These are phyloP conservation scores for Pangasius larnaudii DNA, from an alignment of 2,797 vertebrate species.

Conservation along the genomic window DNA sequence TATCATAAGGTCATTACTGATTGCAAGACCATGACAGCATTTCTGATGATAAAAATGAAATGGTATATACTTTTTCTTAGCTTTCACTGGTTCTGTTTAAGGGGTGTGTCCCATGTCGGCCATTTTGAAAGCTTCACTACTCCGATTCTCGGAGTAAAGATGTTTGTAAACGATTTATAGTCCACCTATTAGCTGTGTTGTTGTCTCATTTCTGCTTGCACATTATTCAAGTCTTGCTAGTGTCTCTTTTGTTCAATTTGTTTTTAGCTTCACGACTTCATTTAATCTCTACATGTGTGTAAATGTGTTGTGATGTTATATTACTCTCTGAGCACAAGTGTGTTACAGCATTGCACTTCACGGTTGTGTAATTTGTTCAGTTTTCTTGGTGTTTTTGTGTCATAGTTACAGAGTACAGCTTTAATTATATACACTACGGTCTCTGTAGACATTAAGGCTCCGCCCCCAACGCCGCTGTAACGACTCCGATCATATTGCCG, in stretches of 20 bases:
- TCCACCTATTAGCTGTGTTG: not conserved
- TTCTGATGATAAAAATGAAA: not conserved
- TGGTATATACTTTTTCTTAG: not conserved
- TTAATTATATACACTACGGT: not conserved
- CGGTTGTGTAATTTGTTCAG: no score
- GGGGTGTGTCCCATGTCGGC: not conserved
- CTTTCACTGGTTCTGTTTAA: not conserved
- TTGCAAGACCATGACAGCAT: not conserved
- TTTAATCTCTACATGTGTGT: no score
- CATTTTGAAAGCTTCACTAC: not conserved
- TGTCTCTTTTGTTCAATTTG: not conserved
- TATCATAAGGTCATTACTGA: not conserved
- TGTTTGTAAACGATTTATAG: not conserved
- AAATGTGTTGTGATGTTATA: no score
- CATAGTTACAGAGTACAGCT: not conserved
- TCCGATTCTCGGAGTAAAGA: not conserved
- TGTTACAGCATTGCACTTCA: not conserved
- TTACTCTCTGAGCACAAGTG: no score
- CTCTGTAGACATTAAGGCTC: not conserved
- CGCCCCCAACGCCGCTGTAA: not conserved
- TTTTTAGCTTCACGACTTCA: not conserved
- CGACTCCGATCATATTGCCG: not conserved
- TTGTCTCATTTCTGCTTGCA: not conserved
- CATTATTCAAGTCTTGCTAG: no score
- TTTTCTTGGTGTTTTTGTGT: not conserved